Base-by-base conservation (phyloP, 2,797 vertebrate species). In the Rhinophrynus dorsalis region DNA sequence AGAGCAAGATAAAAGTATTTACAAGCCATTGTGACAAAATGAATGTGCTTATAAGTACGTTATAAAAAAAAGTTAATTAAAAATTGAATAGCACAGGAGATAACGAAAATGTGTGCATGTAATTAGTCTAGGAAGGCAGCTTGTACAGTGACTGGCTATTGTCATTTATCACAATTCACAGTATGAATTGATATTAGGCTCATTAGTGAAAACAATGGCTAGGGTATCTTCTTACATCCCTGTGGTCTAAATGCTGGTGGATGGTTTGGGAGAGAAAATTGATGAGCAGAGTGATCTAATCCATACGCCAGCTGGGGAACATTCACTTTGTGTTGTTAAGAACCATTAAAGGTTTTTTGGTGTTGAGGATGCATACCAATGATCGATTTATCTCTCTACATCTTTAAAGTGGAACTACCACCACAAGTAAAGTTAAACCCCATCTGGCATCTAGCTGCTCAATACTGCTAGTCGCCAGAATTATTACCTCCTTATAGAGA, bases 31-130 rank as follows among this genome's bases (percentile, higher is more conserved):
- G 82, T 77, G 77, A 76, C 79, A 81, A 76, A 83, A 89, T 81
- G 84, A 89, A 90, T 83, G 74, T 81, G 80, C 85, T 90, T 90
- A 88, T 58, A 79, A n/a, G n/a, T n/a, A 78, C 78, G 78, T 85
- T 86, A 90, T 89, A 90, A 76, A 81, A 45, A 12, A 78, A 80
- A 83, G 82, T 80, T 88, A 90, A 91, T 89, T 90, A 88, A 89
- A 89, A 82, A 44, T 51, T 84, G 78, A 89, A 83, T 71, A 35
- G 83, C 79, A 80, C 67, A 74, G 38, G 74, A 83, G 83, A 80
- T 73, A 77, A 79, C 67, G 62, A 76, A 84, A 85, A 84, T 82
- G 77, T 0, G 75, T 78, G 79, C 76, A 76, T 77, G 79, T 86
- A 86, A 90, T 88, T 81, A 79, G 80, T 57, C 68, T 56, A 75